Evolutionary conservation across 2,113 vertebrate genomes (phyloP), one percentile per base, ranked within the genome.

Genomic region (Calypte anna): DNA sequence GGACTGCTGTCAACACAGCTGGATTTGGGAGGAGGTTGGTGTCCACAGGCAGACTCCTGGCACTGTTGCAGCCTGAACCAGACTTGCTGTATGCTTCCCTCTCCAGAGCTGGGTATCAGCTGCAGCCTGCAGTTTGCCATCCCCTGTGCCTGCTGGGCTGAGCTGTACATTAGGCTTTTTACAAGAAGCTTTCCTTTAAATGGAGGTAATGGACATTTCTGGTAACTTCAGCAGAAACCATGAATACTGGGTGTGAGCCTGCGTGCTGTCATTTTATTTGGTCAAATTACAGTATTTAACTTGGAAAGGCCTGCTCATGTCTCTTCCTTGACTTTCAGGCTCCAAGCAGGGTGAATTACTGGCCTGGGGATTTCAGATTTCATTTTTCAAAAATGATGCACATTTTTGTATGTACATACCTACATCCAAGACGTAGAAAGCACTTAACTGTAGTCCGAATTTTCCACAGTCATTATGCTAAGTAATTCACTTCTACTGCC

Each of bases 401-500:
- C 7, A 5, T 80, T 91, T 94, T 68, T 70, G 10, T 87, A 31
- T 17, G 48, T 44, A 74, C 43, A 3, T 53, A 74, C 53, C 73
- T 83, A 59, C 23, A 58, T 57, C 68, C 73, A 46, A 78, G 91
- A 76, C 51, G 69, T 46, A 90, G 88, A 90, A 86, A 81, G 48
- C 64, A 11, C 64, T 78, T 61, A 57, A 86, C 61, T 54, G 25
- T 50, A 90, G 73, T 7, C 62, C 78, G 93, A 70, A 64, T 95
- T 94, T 96, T 95, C 82, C 90, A 25, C 68, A 55, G 3, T 88
- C 62, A 57, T 88, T 88, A 90, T 88, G 81, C 86, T 86, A 86
- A 93, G 95, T 96, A 90, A 94, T 96, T 97, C 93, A 86, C 82
- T 94, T 51, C 73, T 86, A 6, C 66, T 86, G 90, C 94, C 95